Evolutionary conservation across 2,113 vertebrate genomes (phyloP).

Genomic region (Xenopus borealis): DNA sequence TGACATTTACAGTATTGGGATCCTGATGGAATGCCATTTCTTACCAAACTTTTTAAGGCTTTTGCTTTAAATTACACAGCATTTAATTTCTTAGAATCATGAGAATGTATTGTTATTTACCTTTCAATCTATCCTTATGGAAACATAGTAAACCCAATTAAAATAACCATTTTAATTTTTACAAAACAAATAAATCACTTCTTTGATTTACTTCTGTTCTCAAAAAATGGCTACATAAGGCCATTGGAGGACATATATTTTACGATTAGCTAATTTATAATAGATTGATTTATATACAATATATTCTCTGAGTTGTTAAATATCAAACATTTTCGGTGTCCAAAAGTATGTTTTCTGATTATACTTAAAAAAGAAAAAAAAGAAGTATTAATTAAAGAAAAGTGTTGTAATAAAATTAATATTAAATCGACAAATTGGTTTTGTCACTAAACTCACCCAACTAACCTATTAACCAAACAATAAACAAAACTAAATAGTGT

Average conservation of each 20-base stretch:
- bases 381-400: conserved; percentile 3
- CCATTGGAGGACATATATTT: too few species aligned
- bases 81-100: too few species aligned
- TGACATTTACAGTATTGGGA: neutral
- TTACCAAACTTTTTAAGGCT: neutral
- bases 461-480: conserved; percentile 13
- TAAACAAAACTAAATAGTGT: conserved; percentile 42
- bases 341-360: conserved; percentile 6
- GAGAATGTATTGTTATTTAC: too few species aligned
- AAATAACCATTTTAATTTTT: too few species aligned
- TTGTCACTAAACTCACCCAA: conserved; percentile 13
- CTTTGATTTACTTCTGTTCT: neutral
- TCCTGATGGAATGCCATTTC: neutral
- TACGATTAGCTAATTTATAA: neutral
- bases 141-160: too few species aligned
- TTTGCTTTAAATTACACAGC: neutral
- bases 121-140: too few species aligned
- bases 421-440: conserved; percentile 16
- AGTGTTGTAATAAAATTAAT: conserved; percentile 33
- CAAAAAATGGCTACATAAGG: neutral
- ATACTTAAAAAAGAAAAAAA: conserved; percentile 11
- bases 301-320: neutral
- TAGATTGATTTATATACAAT: neutral
- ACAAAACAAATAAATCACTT: too few species aligned
- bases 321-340: neutral